These are phyloP conservation scores for Morus bassanus DNA, from an alignment of 2,797 vertebrate species.

Conservation along the genomic window DNA sequence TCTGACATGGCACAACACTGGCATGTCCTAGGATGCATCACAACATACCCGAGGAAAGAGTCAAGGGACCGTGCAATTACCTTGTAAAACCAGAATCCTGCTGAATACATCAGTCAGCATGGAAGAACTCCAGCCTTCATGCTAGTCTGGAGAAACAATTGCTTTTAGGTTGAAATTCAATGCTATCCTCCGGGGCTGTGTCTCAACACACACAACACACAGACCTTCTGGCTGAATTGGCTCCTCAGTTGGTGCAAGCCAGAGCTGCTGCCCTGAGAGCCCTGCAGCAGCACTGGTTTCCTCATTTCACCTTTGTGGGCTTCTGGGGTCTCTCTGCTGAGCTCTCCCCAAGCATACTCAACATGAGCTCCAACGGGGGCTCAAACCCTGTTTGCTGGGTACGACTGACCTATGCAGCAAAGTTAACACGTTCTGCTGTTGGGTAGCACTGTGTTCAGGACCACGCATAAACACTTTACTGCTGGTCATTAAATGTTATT, in stretches of 20 bases:
- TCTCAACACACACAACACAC: rapidly evolving
- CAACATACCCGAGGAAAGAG: neutral
- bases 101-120: rapidly evolving
- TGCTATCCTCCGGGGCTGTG: neutral
- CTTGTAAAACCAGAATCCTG: neutral
- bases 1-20: neutral
- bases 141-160: neutral
- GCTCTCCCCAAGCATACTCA: neutral
- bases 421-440: neutral
- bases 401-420: rapidly evolving
- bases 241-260: neutral
- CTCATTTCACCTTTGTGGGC: rapidly evolving
- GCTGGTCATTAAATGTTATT: conserved; percentile 59
- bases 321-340: neutral
- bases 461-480: conserved; percentile 46
- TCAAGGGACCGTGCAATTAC: neutral
- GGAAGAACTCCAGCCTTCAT: neutral
- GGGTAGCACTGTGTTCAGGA: neutral
- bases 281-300: neutral
- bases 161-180: neutral
- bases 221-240: rapidly evolving
- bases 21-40: neutral
- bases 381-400: neutral
- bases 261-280: neutral
- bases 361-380: neutral